Evolutionary conservation across 2,113 vertebrate genomes (phyloP), one percentile per base, ranked within the genome.

Genomic region (Panthera uncia): DNA sequence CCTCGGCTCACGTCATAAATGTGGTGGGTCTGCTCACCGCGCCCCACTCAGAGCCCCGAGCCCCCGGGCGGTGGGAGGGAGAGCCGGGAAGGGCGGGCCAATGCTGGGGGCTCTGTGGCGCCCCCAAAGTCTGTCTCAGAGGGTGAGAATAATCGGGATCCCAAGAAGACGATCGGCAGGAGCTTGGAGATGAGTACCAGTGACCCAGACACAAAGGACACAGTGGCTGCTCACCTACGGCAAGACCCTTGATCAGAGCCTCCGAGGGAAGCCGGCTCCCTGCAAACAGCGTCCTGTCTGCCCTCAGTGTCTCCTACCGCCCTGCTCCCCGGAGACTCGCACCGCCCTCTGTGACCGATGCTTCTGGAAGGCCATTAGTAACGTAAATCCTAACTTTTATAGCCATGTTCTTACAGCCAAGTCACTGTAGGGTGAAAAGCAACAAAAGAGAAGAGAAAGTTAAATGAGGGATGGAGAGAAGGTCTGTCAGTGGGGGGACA

Each of bases 401-500:
- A 19, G 4, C 5, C 12, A 1, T 3, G 15, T 10, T 25, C 66
- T 38, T 3, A 16, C 0, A 31, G 52, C 13, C 31, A 57, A 38
- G 9, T 3, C 82, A 16, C 18, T 0, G 45, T 21, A 4, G 19
- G 33, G 48, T 38, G 23, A 41, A 31, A 25, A 48, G 15, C 15
- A 15, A 55, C n/a, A 18, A 13, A n/a, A 78, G 19, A 14, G 50
- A 25, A 13, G 65, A 69, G 57, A n/a, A 83, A 78, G 18, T 78
- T 7, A 33, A 55, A 12, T 1, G 45, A 65, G 33, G 18, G 10
- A 4, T 0, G 7, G n/a, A 1, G 7, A 33, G 63, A 19, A 38
- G 48, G 48, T 45, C 48, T 7, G 0, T 21, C 0, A 0, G 14
- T 0, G 0, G 10, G 21, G 2, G 15, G 74, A 21, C 38, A 6